Evolutionary conservation across 2,888 invertebrate species (phyloP), one percentile per base, ranked within the genome.

Genomic region (Lordiphosa andalusiaca): DNA sequence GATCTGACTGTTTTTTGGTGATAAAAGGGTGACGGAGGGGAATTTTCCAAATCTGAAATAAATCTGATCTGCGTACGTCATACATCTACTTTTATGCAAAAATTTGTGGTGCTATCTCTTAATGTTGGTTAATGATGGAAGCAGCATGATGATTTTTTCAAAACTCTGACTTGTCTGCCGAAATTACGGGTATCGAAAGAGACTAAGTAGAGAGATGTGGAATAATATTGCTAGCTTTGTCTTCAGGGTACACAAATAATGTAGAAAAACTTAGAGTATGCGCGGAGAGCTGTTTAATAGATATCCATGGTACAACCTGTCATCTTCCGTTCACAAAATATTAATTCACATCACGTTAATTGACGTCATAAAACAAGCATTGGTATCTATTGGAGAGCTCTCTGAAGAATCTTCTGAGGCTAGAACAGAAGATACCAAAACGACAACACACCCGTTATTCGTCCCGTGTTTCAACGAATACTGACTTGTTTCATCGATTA

Each of bases 181-280:
- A 25, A 6, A 25, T 6, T 6, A 36, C 36, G 0, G n/a, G 36
- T 12, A 1, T 36, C 4, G 10, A 36, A n/a, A 12, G 2, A 36
- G 36, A 36, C 36, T 7, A n/a, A n/a, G 3, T 36, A n/a, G 36
- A 36, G 12, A 36, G 36, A 36, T 36, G n/a, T 36, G 36, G 4
- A 5, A 36, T 12, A 36, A 1, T 36, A 36, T 10, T 10, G 12
- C 36, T 2, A 36, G 36, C 36, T 1, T 12, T 36, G n/a, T 10
- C 36, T 36, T 36, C 36, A n/a, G 36, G 36, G 10, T 36, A 36
- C n/a, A 10, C n/a, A 36, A 36, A n/a, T 36, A 36, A 36, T 36
- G 6, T 36, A n/a, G 36, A 36, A 36, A 36, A 36, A 36, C n/a
- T 36, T 10, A 36, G 12, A 12, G 2, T n/a, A 36, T n/a, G 4